Conservation (phyloP, 2,888 invertebrate genomes). For the Pristionchus mayeri region DNA sequence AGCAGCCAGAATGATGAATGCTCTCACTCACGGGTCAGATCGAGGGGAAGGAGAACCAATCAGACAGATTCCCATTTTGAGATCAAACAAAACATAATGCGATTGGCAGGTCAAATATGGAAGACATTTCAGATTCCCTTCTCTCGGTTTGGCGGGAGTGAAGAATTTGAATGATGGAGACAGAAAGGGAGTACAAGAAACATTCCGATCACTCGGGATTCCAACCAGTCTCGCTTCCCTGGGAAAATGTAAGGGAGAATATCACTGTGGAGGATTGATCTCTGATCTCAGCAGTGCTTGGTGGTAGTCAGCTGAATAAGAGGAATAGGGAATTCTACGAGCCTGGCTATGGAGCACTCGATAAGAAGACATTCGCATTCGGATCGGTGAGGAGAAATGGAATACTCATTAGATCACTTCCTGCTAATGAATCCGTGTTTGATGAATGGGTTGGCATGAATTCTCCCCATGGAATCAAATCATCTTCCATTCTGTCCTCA, state of each 20-base stretch:
- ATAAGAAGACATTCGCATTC: conserved; percentile 67
- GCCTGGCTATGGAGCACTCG: conserved; percentile 70
- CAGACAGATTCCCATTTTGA: neutral
- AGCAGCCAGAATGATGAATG: conserved; percentile 65
- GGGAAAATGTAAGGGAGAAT: conserved; percentile 51
- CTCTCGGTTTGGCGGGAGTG: conserved; percentile 45
- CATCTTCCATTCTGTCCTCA: conserved; percentile 7
- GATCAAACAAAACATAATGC: no score
- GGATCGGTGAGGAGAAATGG: no score
- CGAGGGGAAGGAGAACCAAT: neutral
- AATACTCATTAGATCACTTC: no score
- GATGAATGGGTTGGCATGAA: no score
- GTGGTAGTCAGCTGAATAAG: neutral
- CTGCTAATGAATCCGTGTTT: no score
- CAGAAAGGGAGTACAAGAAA: conserved; percentile 47
- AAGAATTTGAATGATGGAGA: conserved; percentile 53
- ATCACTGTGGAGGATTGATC: neutral
- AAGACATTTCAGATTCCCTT: conserved; percentile 24
- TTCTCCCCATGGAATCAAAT: no score
- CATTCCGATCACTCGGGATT: conserved; percentile 53
- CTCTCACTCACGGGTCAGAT: conserved; percentile 61
- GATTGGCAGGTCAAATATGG: neutral
- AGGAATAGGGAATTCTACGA: conserved; percentile 57
- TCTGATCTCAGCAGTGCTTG: conserved; percentile 36
- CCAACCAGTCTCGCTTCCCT: conserved; percentile 54